Conservation (phyloP, 2,888 invertebrate genomes). For the Erpobdella octoculata region DNA sequence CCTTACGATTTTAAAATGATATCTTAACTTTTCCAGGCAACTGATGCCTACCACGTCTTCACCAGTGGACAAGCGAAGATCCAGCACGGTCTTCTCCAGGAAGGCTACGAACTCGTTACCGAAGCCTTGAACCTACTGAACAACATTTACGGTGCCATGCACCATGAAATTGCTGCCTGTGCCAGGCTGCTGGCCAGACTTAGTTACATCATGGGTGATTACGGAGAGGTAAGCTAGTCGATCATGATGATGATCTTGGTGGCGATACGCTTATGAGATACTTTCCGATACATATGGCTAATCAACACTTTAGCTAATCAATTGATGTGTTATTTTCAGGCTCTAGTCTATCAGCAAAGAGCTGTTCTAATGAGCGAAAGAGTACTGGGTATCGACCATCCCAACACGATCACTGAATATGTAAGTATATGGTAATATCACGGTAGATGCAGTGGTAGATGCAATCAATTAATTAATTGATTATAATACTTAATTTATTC, state of each 20-base stretch:
- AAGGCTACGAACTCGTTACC: slow-evolving; percentile 81
- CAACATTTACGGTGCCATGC: slow-evolving; percentile 97
- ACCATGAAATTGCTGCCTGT: slow-evolving; percentile 83
- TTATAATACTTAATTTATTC: neutral
- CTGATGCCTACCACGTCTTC: slow-evolving; percentile 95
- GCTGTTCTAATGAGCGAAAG: slow-evolving; percentile 96
- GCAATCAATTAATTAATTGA: neutral
- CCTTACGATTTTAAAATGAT: neutral
- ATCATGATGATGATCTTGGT: neutral
- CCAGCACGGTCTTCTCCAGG: slow-evolving; percentile 82
- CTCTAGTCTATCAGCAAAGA: slow-evolving; percentile 92
- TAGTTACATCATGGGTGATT: slow-evolving; percentile 93
- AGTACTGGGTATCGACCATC: slow-evolving; percentile 94
- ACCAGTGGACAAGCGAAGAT: slow-evolving; percentile 93
- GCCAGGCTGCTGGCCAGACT: slow-evolving; percentile 82
- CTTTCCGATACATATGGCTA: neutral
- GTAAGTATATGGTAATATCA: slow-evolving; percentile 60
- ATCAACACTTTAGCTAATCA: neutral
- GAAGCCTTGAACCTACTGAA: slow-evolving; percentile 88
- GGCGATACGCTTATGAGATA: neutral
- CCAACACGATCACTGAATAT: slow-evolving; percentile 96
- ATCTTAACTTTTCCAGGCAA: slow-evolving; percentile 60
- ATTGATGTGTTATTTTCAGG: slow-evolving; percentile 56
- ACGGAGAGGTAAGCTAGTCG: slow-evolving; percentile 58
- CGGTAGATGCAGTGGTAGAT: neutral